phyloP scores from a whole-genome alignment of 53 echinoderm and acorn worm genomes.

The Actinopyga echinites region DNA sequence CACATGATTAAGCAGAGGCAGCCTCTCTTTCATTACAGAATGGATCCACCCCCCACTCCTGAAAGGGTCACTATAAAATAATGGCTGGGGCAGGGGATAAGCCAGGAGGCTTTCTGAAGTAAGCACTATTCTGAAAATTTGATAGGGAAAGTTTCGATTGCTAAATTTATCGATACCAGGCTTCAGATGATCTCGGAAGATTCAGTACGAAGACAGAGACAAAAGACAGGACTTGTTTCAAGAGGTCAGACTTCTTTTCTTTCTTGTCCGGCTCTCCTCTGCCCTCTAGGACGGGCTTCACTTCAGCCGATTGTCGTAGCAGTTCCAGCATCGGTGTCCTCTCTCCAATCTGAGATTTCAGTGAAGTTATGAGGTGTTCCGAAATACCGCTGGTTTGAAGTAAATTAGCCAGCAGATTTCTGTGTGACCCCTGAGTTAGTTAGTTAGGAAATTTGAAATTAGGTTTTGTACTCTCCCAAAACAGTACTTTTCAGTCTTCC shows the following conservation, averaged over 20 bases:
- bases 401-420: slow-evolving; percentile 66
- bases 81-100: too few species aligned
- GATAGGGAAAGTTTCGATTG: background rate
- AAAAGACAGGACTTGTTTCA: slow-evolving; percentile 76
- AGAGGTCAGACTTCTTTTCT: slow-evolving; percentile 51
- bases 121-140: too few species aligned
- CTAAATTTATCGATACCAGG: slow-evolving; percentile 68
- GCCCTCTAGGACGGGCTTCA: slow-evolving; percentile 38
- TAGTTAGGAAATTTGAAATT: too few species aligned
- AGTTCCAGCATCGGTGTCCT: slow-evolving; percentile 52
- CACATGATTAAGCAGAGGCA: too few species aligned
- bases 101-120: too few species aligned
- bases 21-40: too few species aligned
- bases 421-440: too few species aligned
- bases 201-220: slow-evolving; percentile 65
- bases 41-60: too few species aligned
- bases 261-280: slow-evolving; percentile 46
- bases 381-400: slow-evolving; percentile 53
- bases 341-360: slow-evolving; percentile 53
- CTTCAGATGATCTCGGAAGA: slow-evolving; percentile 66
- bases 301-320: slow-evolving; percentile 36
- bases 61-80: too few species aligned
- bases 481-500: too few species aligned
- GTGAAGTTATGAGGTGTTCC: slow-evolving; percentile 71
- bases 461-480: too few species aligned